A percentile compares a stretch with the other conserved stretches of the same genome.
phyloP scores from a whole-genome alignment of 2,888 invertebrate genomes.

The Heliothis peltigera region DNA sequence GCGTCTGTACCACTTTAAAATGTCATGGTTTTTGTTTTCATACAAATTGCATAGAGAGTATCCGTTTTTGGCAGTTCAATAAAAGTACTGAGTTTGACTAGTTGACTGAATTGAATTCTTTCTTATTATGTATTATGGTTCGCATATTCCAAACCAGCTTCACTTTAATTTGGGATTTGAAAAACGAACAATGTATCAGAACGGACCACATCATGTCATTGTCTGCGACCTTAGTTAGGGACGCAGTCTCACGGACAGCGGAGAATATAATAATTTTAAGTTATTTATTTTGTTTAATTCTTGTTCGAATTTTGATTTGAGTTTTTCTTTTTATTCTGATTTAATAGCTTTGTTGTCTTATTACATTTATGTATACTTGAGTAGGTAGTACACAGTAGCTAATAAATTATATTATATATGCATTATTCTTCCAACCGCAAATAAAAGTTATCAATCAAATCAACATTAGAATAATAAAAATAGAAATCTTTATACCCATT shows the following conservation, averaged over 20 bases:
- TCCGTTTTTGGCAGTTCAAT: not conserved
- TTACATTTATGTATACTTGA: no score
- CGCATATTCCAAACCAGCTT: conserved; percentile 30
- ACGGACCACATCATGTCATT: conserved; percentile 54
- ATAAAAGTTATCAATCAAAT: no score
- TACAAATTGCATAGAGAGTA: no score
- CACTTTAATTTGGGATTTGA: conserved; percentile 43
- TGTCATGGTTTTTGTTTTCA: no score
- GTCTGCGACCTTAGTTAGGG: conserved; percentile 52
- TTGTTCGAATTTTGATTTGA: not conserved
- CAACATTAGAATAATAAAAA: no score
- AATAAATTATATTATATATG: no score
- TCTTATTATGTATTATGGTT: conserved; percentile 3
- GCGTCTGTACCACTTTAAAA: no score
- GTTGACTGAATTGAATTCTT: no score
- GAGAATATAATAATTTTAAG: not conserved
- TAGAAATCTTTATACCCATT: conserved; percentile 2
- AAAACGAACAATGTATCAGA: conserved; percentile 59
- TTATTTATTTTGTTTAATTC: not conserved
- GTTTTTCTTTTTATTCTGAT: not conserved
- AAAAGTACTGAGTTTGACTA: no score
- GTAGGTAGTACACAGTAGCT: no score
- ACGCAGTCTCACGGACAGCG: conserved; percentile 41
- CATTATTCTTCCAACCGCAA: no score
- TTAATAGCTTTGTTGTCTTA: no score